Evolutionary conservation across 2,888 invertebrate genomes (phyloP), one percentile per base, ranked within the genome.

Genomic region (Keiferia lycopersicella): DNA sequence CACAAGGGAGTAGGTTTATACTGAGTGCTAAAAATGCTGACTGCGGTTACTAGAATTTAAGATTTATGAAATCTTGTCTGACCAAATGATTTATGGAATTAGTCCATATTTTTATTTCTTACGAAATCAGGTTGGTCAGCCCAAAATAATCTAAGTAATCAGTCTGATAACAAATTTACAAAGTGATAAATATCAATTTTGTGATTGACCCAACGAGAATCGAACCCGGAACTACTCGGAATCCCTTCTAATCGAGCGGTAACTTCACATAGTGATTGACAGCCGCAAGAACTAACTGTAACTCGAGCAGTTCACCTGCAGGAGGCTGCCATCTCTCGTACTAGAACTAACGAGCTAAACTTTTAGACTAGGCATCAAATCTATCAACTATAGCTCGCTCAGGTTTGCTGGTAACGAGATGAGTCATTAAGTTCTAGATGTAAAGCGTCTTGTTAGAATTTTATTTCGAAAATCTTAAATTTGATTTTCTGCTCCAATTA

Each of bases 381-480:
- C 26, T n/a, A 45, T 16, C 45, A n/a, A 16, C n/a, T 45, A 45
- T 45, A 45, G 45, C 16, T 45, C 45, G 45, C 45, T 45, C 12
- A n/a, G n/a, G 45, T 45, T 45, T 16, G n/a, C 14, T n/a, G n/a
- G 45, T 45, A 45, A 45, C 45, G 45, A 45, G 45, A 45, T 45
- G n/a, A 45, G 45, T 45, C 45, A n/a, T 45, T 45, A 45, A 45
- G n/a, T 45, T 0, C 14, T 14, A 34, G 34, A 34, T 8, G 8
- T 1, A n/a, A 45, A 1, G 45, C n/a, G 16, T 45, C n/a, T n/a
- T 45, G 45, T n/a, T 45, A n/a, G 45, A 6, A 45, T 45, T 45
- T 45, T 45, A 41, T 45, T 45, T 16, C 0, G 45, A 45, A 45
- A 8, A 34, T 26, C 34, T 4, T 34, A 34, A 10, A 10, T 7